Base-by-base conservation (phyloP, 2,888 invertebrate genomes). In the Cryptosula pallasiana region DNA sequence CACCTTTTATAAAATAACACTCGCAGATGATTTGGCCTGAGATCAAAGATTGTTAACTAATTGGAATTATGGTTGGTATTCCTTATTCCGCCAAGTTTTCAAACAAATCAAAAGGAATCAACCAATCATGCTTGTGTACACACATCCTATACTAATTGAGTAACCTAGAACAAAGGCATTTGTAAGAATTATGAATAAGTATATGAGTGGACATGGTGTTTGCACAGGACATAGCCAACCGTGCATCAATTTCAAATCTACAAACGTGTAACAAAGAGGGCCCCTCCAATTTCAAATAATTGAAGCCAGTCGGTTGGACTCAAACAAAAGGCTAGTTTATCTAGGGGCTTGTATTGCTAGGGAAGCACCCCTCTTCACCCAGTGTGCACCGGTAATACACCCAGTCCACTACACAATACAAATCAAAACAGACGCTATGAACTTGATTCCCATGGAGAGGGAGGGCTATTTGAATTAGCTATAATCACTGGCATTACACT, bases 281-380 rank as follows among this genome's bases (percentile, higher is more conserved):
- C 32, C 63, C 63, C 27, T 63, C 27, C 63, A 63, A 63, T 63
- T 63, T 63, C 63, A 63, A 63, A 63, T 63, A 63, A 63, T 63
- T 63, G 63, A 63, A 32, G 63, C 63, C 63, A 63, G 27, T 63
- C 63, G 63, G 63, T 63, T 63, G 32, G 29, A 63, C 27, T 32
- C 63, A 63, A 63, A 63, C 63, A 63, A 63, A 63, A 63, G 63
- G 32, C 27, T 63, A 27, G 32, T 57, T 32, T 32, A 34, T 63
- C 63, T 63, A 63, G 63, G 63, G 32, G 63, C 63, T 63, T 63
- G 29, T 63, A 32, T 63, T 63, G 9, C 32, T 63, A 32, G 20
- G 63, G 32, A 63, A 45, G 45, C 45, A 45, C 45, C 45, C 45
- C 5, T 32, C 13, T 5, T 25, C 25, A 34, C 25, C 63, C 32